Conservation (phyloP, 2,797 vertebrate genomes). For the Spea hammondii region DNA sequence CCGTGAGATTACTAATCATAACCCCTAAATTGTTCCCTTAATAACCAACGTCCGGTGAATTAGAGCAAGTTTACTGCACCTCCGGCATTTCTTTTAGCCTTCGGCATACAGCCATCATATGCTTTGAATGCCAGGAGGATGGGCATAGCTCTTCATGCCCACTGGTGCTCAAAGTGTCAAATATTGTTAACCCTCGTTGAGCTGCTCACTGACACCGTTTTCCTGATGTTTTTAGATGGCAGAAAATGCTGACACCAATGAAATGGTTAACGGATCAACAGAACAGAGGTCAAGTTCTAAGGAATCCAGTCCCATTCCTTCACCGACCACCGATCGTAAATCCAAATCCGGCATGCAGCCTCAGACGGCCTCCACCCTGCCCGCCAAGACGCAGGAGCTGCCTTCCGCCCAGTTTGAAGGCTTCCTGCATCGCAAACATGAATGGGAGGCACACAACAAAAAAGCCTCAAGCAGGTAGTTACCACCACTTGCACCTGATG, state of each 20-base stretch:
- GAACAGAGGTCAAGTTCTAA: conserved; percentile 78
- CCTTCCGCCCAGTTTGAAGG: conserved; percentile 85
- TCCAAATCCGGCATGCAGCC: conserved; percentile 78
- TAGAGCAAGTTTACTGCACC: conserved; percentile 67
- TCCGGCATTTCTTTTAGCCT: conserved; percentile 63
- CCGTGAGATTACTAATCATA: conserved; percentile 71
- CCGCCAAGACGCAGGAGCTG: conserved; percentile 80
- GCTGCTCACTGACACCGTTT: conserved; percentile 39
- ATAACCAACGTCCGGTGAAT: conserved; percentile 60
- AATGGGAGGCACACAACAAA: conserved; percentile 94
- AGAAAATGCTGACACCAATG: conserved; percentile 73
- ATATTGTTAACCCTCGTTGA: neutral
- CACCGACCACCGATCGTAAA: conserved; percentile 81
- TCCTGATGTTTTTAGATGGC: conserved; percentile 68
- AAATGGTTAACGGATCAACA: conserved; percentile 84
- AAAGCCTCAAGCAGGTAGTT: conserved; percentile 93
- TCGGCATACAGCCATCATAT: conserved; percentile 71
- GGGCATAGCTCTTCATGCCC: neutral
- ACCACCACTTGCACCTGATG: too few relatives aligned
- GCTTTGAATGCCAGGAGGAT: neutral
- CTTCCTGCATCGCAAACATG: conserved; percentile 89
- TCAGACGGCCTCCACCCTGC: conserved; percentile 82
- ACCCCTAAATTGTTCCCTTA: conserved; percentile 72
- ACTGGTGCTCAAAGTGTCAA: neutral
- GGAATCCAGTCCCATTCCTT: conserved; percentile 83